Conservation (phyloP, 2,113 vertebrate genomes). For the Heterocephalus glaber region DNA sequence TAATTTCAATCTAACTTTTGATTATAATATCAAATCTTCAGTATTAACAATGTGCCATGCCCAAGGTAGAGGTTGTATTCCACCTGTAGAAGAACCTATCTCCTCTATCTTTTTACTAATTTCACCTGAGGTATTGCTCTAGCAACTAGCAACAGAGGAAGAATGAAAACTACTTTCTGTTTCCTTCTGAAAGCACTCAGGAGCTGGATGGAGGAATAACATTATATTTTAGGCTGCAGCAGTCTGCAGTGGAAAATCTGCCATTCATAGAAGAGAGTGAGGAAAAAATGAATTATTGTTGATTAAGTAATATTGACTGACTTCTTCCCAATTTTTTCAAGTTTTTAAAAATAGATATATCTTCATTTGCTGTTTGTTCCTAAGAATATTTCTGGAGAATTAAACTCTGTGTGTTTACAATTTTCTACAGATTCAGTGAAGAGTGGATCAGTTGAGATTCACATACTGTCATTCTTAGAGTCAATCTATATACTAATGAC, state of each 20-base stretch:
- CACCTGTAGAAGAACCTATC: background rate
- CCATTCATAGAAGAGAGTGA: background rate
- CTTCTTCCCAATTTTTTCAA: background rate
- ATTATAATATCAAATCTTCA: background rate
- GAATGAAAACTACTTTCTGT: background rate
- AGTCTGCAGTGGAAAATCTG: background rate
- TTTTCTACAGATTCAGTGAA: too few species aligned
- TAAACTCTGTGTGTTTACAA: background rate
- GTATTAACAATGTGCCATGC: background rate
- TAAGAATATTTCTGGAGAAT: background rate
- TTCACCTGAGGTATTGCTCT: background rate
- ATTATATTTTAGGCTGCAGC: background rate
- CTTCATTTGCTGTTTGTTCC: background rate
- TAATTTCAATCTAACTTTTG: too few species aligned
- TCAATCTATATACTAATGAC: constrained; percentile 56
- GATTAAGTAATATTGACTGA: background rate
- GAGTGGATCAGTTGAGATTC: background rate
- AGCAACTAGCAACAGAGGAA: background rate
- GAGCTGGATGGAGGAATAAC: background rate
- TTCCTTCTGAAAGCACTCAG: background rate
- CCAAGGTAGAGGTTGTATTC: background rate
- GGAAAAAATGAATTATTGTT: background rate
- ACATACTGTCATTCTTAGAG: background rate
- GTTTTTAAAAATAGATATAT: background rate
- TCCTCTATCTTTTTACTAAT: background rate